Conservation (phyloP, 2,797 vertebrate species). For the Lagorchestes hirsutus region DNA sequence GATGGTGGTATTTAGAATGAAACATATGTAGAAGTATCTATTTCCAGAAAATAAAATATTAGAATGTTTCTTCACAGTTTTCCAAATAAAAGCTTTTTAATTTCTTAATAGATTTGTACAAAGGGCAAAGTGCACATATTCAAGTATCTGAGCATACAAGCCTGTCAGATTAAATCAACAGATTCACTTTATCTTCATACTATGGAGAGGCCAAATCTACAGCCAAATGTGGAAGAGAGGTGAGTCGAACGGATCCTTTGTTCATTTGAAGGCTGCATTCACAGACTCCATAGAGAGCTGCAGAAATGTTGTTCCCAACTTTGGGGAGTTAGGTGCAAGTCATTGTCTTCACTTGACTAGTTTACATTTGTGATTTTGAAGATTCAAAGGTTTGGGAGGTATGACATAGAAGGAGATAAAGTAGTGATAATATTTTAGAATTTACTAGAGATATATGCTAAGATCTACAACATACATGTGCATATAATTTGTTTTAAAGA, state of each 20-base stretch:
- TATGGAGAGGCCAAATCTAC: conserved; percentile 90
- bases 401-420: conserved; percentile 31
- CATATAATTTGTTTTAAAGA: neutral
- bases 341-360: neutral
- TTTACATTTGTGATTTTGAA: conserved; percentile 1
- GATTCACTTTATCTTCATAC: conserved; percentile 92
- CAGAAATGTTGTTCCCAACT: neutral
- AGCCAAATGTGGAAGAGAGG: conserved; percentile 91
- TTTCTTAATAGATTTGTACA: conserved; percentile 92
- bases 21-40: neutral
- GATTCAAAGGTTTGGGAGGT: conserved; percentile 9
- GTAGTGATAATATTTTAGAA: neutral
- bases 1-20: conserved; percentile 1
- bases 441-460: neutral
- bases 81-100: conserved; percentile 17
- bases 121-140: conserved; percentile 98
- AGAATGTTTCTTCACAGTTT: conserved; percentile 40
- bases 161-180: conserved; percentile 93
- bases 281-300: neutral
- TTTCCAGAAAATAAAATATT: neutral
- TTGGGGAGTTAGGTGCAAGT: neutral
- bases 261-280: neutral
- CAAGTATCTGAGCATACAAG: conserved; percentile 95
- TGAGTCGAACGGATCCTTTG: conserved; percentile 78
- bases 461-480: neutral